These are phyloP conservation scores for Heptranchias perlo DNA, from an alignment of 2,113 vertebrate genomes.

Conservation along the genomic window DNA sequence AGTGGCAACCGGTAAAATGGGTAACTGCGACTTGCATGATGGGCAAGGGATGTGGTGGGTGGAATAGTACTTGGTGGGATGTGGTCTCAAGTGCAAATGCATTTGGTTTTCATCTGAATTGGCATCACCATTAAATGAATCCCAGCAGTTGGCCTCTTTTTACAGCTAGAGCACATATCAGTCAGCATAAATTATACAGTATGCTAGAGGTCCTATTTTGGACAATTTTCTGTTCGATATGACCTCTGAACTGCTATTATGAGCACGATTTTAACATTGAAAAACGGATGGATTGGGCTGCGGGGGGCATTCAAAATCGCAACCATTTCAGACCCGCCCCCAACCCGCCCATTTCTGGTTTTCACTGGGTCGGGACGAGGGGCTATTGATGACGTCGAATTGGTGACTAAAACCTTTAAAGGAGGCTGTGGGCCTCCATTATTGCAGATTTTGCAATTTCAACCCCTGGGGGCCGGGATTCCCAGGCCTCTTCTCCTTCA, in stretches of 20 bases:
- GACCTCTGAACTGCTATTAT: not conserved
- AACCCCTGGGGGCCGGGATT: no score
- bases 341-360: no score
- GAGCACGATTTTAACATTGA: no score
- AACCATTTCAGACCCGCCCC: no score
- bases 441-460: no score
- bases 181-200: not conserved
- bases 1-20: not conserved
- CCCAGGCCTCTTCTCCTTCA: no score
- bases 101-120: slow-evolving; percentile 23
- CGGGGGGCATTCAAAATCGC: no score
- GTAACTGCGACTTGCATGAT: not conserved
- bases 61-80: not conserved
- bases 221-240: not conserved
- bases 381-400: no score
- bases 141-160: not conserved
- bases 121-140: not conserved
- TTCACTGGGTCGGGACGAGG: no score
- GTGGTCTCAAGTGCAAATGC: slow-evolving; percentile 19
- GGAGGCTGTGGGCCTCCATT: no score
- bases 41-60: not conserved
- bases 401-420: no score
- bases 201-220: not conserved
- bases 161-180: not conserved
- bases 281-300: no score